Percentiles rank a stretch among this genome's conserved stretches.
phyloP scores from a whole-genome alignment of 2,888 invertebrate species.

The Rhamphomyia laevipes region DNA sequence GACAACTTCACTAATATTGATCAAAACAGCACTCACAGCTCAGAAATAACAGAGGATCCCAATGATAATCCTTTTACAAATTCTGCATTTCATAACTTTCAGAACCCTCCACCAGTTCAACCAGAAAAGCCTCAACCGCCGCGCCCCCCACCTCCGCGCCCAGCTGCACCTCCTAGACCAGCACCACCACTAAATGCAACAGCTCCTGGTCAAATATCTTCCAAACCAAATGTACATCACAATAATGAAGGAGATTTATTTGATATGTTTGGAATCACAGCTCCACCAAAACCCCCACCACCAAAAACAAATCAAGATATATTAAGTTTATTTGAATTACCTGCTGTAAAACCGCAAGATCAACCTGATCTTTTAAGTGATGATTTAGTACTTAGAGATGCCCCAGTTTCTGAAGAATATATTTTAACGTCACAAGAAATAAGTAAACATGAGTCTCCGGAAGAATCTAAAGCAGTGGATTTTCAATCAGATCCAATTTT shows the following conservation, averaged over 20 bases:
- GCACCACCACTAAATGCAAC: slow-evolving; percentile 30
- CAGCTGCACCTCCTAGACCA: slow-evolving; percentile 28
- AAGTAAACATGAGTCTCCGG: slow-evolving; percentile 8
- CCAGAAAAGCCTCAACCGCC: slow-evolving; percentile 40
- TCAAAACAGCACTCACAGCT: slow-evolving; percentile 13
- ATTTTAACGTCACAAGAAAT: background rate
- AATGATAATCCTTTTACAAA: slow-evolving; percentile 35
- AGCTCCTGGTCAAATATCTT: slow-evolving; percentile 34
- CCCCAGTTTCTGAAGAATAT: slow-evolving; percentile 1
- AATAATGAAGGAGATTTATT: slow-evolving; percentile 41
- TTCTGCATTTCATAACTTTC: slow-evolving; percentile 24
- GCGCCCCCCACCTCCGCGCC: slow-evolving; percentile 38
- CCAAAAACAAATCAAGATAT: slow-evolving; percentile 48
- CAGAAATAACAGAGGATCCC: slow-evolving; percentile 21
- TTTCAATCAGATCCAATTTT: slow-evolving; percentile 27
- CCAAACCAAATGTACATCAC: slow-evolving; percentile 13
- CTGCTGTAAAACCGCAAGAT: slow-evolving; percentile 25
- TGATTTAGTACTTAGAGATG: slow-evolving; percentile 34
- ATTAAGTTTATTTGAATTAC: slow-evolving; percentile 42
- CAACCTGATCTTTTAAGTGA: slow-evolving; percentile 47
- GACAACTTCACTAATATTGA: slow-evolving; percentile 1
- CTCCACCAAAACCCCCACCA: slow-evolving; percentile 41
- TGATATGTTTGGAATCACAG: slow-evolving; percentile 40
- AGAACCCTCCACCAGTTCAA: slow-evolving; percentile 39
- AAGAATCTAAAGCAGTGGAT: slow-evolving; percentile 5